Evolutionary conservation across 2,888 invertebrate genomes (phyloP).

Genomic region (Smittia sp.): DNA sequence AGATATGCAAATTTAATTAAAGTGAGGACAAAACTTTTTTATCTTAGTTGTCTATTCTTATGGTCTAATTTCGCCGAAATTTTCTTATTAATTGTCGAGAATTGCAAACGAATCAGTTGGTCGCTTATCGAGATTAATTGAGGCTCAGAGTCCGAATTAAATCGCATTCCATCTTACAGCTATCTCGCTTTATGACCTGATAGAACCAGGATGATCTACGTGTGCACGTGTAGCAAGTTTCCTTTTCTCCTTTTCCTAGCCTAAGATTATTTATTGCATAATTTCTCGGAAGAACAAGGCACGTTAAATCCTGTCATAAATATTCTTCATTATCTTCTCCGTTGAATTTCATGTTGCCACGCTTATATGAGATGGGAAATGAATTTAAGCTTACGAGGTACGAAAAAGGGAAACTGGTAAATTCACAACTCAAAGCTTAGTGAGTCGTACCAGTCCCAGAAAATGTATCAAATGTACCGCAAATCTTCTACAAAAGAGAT

Average conservation of each 20-base stretch:
- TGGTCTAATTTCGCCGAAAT: too few species aligned
- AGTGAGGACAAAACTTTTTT: not conserved
- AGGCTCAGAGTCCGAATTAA: not conserved
- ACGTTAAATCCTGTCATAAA: conserved; percentile 8
- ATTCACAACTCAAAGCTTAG: too few species aligned
- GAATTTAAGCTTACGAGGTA: not conserved
- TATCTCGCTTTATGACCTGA: not conserved
- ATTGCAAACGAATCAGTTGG: too few species aligned
- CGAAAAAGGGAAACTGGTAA: not conserved
- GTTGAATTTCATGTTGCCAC: too few species aligned
- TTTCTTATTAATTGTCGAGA: too few species aligned
- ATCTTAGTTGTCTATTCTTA: conserved; percentile 26
- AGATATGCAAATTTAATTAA: conserved; percentile 8
- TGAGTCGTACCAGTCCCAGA: too few species aligned
- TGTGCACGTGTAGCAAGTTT: not conserved
- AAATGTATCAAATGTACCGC: too few species aligned
- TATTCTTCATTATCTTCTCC: too few species aligned
- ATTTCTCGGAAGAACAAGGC: conserved; percentile 14
- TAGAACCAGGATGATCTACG: not conserved
- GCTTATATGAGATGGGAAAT: conserved; percentile 19
- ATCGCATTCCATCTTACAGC: not conserved
- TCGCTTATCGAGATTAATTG: not conserved
- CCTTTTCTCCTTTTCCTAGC: not conserved
- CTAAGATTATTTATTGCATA: conserved; percentile 4
- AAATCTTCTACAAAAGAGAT: too few species aligned